phyloP scores from a whole-genome alignment of 2,113 vertebrate genomes.

The Lichenostomus cassidix region DNA sequence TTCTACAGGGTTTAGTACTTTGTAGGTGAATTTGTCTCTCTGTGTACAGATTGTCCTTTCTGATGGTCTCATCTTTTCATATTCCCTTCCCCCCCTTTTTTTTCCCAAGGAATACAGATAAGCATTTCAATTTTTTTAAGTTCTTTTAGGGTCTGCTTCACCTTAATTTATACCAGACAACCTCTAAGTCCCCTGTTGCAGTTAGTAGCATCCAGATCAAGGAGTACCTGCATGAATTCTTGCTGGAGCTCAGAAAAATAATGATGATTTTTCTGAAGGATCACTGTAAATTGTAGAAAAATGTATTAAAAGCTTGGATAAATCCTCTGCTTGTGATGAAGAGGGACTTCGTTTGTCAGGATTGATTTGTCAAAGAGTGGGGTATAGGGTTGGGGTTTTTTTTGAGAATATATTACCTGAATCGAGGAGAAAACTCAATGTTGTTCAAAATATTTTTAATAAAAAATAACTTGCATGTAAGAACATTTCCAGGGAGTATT shows the following conservation, averaged over 20 bases:
- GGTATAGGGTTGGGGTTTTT: accelerated
- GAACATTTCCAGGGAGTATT: not conserved
- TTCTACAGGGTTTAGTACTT: not conserved
- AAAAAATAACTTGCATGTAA: not conserved
- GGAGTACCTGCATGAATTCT: not conserved
- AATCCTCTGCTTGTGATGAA: not conserved
- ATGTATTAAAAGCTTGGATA: not conserved
- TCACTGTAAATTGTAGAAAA: not conserved
- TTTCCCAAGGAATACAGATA: not conserved
- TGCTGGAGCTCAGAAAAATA: not conserved
- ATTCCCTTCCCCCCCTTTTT: not conserved
- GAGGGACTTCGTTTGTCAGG: not conserved
- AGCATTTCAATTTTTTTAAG: not conserved
- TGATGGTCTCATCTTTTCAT: not conserved
- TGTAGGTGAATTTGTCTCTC: not conserved
- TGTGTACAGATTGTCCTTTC: not conserved
- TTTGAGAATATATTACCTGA: not conserved
- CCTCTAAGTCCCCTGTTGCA: not conserved
- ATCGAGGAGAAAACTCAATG: not conserved
- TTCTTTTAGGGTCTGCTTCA: not conserved
- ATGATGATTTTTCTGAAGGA: not conserved
- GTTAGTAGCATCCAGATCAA: not conserved
- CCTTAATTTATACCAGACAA: not conserved
- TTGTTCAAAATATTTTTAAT: not conserved
- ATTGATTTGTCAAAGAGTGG: not conserved